Base-by-base conservation (phyloP, 1,140 invertebrate species). In the Listronotus bonariensis region DNA sequence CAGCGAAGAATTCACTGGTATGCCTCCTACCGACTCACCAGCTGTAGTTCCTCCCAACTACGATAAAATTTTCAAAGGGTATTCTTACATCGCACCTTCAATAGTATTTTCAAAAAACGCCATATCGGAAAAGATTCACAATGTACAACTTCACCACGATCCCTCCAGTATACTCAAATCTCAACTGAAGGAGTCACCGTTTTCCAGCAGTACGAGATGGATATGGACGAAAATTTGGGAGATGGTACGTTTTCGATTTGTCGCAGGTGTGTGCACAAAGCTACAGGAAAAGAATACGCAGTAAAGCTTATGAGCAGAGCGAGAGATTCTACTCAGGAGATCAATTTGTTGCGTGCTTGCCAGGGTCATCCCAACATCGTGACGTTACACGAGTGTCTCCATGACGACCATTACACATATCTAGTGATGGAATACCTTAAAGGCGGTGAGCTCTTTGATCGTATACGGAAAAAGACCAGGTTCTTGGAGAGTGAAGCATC, bases 71-170 rank as follows among this genome's bases (percentile, higher is more conserved):
- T 98, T 97, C 78, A 88, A 92, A 65, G 85, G 94, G 34, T 99
- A 98, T 77, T 97, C 95, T 0, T 99, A 95, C 80, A 91, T 98
- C 26, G 91, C 96, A 0, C 96, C 96, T 1, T 96, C 94, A 65
- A 87, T 96, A 55, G 79, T 95, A 46, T 94, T 96, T 77, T 88
- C 89, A 46, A 90, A 93, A 72, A 95, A 96, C 75, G 85, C 32
- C 14, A 87, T 95, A 65, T 92, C 88, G 55, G 86, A 89, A 68
- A 72, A 77, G 40, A 53, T 74, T 51, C 63, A 74, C 11, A 68
- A 70, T 49, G 65, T 69, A 14, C 43, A 60, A 57, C 55, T 69
- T 45, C 57, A 81, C 81, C 63, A 82, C 80, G 67, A 82, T 80
- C 69, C 69, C 43, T 63, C 71, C 14, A 68, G 57, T 31, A 53